Conservation (phyloP, 2,888 invertebrate genomes). For the Drymonia ruficornis region DNA sequence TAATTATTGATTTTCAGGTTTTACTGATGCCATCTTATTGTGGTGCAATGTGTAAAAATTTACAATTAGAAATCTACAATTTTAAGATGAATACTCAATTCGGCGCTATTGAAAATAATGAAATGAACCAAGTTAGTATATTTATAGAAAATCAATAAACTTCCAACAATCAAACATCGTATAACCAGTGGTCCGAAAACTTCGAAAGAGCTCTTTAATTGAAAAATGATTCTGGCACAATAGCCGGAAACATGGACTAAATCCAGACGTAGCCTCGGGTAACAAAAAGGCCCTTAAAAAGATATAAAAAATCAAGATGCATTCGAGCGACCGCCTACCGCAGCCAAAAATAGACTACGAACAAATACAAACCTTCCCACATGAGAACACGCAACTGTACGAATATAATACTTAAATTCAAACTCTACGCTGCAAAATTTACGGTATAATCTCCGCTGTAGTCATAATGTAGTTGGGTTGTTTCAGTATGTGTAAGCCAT, state of each 20-base stretch:
- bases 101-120: no score
- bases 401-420: background rate
- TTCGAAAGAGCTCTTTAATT: constrained; percentile 50
- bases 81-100: no score
- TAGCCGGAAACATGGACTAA: constrained; percentile 77
- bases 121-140: no score
- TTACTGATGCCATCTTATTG: no score
- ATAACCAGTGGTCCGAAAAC: constrained; percentile 16
- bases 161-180: background rate
- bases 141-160: no score
- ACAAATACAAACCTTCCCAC: constrained; percentile 34
- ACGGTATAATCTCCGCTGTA: constrained; percentile 9
- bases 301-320: constrained; percentile 68
- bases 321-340: constrained; percentile 82
- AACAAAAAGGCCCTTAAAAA: constrained; percentile 70
- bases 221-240: constrained; percentile 66
- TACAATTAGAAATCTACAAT: no score
- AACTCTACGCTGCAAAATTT: background rate
- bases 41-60: no score
- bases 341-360: constrained; percentile 80
- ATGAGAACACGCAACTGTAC: constrained; percentile 13
- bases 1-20: no score
- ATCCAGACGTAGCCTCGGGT: constrained; percentile 68
- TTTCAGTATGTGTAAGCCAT: constrained; percentile 21
- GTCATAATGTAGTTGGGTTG: constrained; percentile 7